A percentile compares a stretch with the other conserved stretches of the same genome.
Conservation (phyloP, 2,888 invertebrate species). For the Zonitis immaculata region DNA sequence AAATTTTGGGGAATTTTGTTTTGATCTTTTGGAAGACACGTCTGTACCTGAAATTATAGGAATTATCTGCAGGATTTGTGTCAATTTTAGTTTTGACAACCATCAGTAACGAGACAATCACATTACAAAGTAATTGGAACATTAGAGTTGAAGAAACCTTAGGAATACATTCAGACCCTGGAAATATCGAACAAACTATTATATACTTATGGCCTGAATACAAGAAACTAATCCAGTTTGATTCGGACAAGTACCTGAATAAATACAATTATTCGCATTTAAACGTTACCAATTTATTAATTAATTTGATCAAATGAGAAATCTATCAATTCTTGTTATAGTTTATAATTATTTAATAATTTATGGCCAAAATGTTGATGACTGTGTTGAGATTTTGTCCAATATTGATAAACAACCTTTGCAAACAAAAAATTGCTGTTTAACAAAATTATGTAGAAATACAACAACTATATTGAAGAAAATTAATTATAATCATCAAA, state of each 20-base stretch:
- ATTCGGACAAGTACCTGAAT: constrained; percentile 1
- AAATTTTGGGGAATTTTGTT: too few relatives aligned
- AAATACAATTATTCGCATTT: too few relatives aligned
- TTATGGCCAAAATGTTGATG: neutral
- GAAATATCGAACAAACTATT: constrained; percentile 15
- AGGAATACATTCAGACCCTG: constrained; percentile 7
- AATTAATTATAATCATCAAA: constrained; percentile 3
- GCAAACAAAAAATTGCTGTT: constrained; percentile 17
- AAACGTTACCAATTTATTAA: too few relatives aligned
- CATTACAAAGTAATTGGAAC: constrained; percentile 1
- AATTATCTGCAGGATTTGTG: too few relatives aligned
- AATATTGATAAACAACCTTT: constrained; percentile 10
- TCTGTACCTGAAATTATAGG: too few relatives aligned
- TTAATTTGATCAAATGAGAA: too few relatives aligned
- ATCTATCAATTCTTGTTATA: neutral
- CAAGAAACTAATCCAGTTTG: constrained; percentile 18
- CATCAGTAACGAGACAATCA: neutral
- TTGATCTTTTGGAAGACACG: too few relatives aligned
- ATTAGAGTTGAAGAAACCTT: constrained; percentile 10
- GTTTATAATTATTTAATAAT: neutral
- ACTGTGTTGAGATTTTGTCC: constrained; percentile 16
- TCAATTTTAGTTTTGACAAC: neutral
- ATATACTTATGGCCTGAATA: constrained; percentile 19
- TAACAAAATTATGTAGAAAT: constrained; percentile 18
- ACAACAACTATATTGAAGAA: neutral